Evolutionary conservation across 53 echinoderm and acorn worm species (phyloP), one percentile per base, ranked within the genome.

Genomic region (Pentamera pediparva): DNA sequence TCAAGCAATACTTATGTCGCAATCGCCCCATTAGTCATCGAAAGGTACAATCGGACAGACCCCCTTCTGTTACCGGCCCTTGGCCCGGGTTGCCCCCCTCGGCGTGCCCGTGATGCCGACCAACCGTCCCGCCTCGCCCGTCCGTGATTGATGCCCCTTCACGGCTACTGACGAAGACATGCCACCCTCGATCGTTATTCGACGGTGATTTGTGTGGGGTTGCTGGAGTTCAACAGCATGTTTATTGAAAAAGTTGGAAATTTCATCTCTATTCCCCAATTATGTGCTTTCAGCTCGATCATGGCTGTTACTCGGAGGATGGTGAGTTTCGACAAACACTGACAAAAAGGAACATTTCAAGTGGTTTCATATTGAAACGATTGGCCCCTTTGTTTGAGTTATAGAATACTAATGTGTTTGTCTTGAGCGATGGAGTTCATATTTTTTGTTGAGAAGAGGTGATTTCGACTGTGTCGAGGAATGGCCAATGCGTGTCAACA

Each of bases 241-340:
- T 70, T 72, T 72, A 54, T 72, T 72, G 73, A 72, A 72, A 72
- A 72, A 35, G 33, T 72, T 35, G n/a, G 30, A 24, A 51, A 72
- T 53, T 53, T 52, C 21, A 52, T 10, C 52, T 54, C 34, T 35
- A 33, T 34, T 72, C 32, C 33, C 63, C 67, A 67, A 67, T 67
- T 67, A 67, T 21, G 43, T 22, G 24, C 63, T 52, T 52, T 52
- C 25, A 22, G 9, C 25, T 52, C 25, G 19, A 15, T 11, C 10
- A 6, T 21, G 25, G 25, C 6, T 6, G 10, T 7, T 52, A 22
- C 19, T 52, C 52, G 6, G 52, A 52, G 52, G 25, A 52, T 52
- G 19, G 2, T 52, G 10, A 6, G 17, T n/a, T n/a, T n/a, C n/a
- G n/a, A n/a, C n/a, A n/a, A n/a, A n/a, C n/a, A n/a, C n/a, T n/a